Evolutionary conservation across 1,140 invertebrate species (phyloP).

Genomic region (Ephestia elutella): DNA sequence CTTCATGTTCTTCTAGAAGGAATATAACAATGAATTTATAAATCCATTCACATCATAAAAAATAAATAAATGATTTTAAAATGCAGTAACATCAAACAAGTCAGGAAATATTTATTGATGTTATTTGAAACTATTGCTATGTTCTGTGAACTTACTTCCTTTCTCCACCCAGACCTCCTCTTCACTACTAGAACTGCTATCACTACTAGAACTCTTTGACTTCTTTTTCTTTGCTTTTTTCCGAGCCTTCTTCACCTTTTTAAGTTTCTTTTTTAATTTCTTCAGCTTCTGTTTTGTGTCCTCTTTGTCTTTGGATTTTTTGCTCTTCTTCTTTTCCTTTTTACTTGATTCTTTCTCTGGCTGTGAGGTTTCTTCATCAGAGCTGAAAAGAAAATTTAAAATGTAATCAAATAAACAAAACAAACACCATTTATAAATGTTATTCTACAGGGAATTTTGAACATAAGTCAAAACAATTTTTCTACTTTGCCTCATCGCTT

Average conservation of each 20-base stretch:
- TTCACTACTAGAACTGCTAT: constrained; percentile 53
- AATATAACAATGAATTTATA: constrained; percentile 11
- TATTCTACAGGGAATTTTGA: too few species aligned
- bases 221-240: constrained; percentile 73
- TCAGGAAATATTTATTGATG: too few species aligned
- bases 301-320: constrained; percentile 67
- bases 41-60: too few species aligned
- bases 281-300: constrained; percentile 71
- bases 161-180: constrained; percentile 84
- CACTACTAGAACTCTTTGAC: constrained; percentile 51
- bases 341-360: constrained; percentile 43
- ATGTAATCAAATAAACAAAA: not conserved
- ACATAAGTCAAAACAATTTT: too few species aligned
- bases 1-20: constrained; percentile 34
- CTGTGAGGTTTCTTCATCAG: constrained; percentile 48
- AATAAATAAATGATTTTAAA: too few species aligned
- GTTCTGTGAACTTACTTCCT: constrained; percentile 73
- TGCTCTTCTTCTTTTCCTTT: constrained; percentile 71
- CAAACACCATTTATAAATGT: too few species aligned
- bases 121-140: too few species aligned
- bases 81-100: too few species aligned
- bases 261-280: constrained; percentile 76
- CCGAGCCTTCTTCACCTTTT: constrained; percentile 77
- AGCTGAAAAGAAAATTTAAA: constrained; percentile 25
- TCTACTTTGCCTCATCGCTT: too few species aligned